Evolutionary conservation across 2,113 vertebrate species (phyloP).

Genomic region (Dinomys branickii): DNA sequence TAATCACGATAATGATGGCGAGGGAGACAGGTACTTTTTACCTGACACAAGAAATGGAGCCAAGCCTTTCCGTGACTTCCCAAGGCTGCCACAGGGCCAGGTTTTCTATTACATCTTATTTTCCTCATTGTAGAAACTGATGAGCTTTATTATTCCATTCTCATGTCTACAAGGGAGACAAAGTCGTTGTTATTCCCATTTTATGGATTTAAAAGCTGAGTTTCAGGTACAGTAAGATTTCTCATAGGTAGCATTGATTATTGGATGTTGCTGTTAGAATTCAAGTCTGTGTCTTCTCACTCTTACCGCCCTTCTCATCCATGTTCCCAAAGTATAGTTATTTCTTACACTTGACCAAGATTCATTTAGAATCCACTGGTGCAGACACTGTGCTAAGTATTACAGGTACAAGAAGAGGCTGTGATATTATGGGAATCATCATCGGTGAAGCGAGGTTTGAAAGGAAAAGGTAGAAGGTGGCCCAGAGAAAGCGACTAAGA

Average conservation of each 20-base stretch:
- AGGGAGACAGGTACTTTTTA: not conserved
- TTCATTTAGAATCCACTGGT: not conserved
- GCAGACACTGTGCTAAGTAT: not conserved
- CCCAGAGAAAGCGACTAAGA: not conserved
- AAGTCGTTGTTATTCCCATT: not conserved
- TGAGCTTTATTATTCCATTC: not conserved
- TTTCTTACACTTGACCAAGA: not conserved
- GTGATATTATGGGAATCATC: not conserved
- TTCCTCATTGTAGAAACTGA: not conserved
- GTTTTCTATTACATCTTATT: not conserved
- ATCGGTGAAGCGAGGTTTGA: not conserved
- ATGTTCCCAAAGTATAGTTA: not conserved
- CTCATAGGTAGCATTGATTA: not conserved
- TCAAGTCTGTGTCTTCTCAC: not conserved
- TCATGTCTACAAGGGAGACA: not conserved
- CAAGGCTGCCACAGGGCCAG: not conserved
- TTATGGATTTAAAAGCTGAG: not conserved
- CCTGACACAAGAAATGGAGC: not conserved
- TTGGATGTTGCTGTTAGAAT: not conserved
- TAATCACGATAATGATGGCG: too few species aligned
- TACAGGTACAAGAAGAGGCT: not conserved
- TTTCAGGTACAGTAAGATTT: not conserved
- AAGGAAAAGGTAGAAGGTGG: not conserved
- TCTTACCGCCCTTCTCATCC: not conserved
- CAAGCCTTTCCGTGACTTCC: not conserved